phyloP scores from a whole-genome alignment of 1,140 invertebrate genomes.

The Anoplophora glabripennis region DNA sequence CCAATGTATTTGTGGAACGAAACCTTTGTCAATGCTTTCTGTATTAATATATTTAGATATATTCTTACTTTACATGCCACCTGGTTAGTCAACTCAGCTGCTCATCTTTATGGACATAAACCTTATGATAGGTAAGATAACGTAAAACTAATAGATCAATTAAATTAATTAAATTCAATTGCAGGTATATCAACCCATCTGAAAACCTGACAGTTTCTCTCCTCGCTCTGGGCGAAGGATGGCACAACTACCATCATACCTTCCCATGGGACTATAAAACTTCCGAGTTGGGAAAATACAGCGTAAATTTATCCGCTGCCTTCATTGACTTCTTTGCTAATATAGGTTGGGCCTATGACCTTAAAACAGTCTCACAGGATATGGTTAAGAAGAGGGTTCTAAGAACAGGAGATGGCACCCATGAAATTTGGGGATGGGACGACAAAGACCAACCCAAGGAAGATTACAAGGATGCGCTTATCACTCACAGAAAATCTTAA shows the following conservation, averaged over 20 bases:
- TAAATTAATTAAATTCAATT: slow-evolving; percentile 14
- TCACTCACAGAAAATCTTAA: too few species aligned
- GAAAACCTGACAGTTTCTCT: slow-evolving; percentile 71
- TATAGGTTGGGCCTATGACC: slow-evolving; percentile 86
- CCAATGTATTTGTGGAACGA: too few species aligned
- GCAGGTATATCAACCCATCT: slow-evolving; percentile 69
- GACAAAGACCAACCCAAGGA: too few species aligned
- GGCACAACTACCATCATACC: slow-evolving; percentile 75
- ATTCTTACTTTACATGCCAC: slow-evolving; percentile 71
- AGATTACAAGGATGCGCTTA: too few species aligned
- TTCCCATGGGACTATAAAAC: slow-evolving; percentile 96
- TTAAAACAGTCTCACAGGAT: slow-evolving; percentile 75
- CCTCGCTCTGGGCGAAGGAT: slow-evolving; percentile 65
- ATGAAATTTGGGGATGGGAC: not conserved
- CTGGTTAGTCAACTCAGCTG: slow-evolving; percentile 86
- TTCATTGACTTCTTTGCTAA: slow-evolving; percentile 85
- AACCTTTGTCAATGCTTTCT: too few species aligned
- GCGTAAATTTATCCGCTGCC: slow-evolving; percentile 76
- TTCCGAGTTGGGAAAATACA: slow-evolving; percentile 76
- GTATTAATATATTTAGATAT: slow-evolving; percentile 66
- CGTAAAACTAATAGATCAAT: too few species aligned
- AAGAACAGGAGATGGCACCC: slow-evolving; percentile 76
- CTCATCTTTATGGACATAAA: slow-evolving; percentile 72
- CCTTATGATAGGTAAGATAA: slow-evolving; percentile 66
- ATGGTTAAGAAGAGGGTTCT: slow-evolving; percentile 67